phyloP scores from a whole-genome alignment of 2,113 vertebrate genomes.

The Labeo catla region DNA sequence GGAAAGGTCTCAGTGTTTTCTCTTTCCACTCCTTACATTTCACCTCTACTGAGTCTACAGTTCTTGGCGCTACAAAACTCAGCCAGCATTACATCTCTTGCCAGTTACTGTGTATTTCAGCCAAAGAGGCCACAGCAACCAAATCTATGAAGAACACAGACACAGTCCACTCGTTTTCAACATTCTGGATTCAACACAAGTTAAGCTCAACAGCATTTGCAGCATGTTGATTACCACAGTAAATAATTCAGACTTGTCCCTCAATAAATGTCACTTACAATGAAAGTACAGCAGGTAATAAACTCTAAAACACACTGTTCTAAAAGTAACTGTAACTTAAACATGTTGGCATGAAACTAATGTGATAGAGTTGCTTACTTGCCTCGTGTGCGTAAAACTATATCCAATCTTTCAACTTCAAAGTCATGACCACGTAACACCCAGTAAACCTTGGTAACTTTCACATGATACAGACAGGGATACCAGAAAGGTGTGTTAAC shows the following conservation, averaged over 20 bases:
- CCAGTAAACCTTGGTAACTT: neutral
- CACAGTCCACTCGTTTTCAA: neutral
- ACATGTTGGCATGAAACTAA: neutral
- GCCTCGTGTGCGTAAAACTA: constrained; percentile 1
- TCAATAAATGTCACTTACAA: neutral
- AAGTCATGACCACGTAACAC: neutral
- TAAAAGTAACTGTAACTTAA: neutral
- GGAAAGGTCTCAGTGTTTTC: neutral
- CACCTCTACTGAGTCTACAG: constrained; percentile 16
- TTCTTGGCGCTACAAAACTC: neutral
- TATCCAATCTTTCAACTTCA: neutral
- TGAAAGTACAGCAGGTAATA: neutral
- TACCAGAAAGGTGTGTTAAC: neutral
- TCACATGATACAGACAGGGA: neutral
- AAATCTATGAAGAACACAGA: constrained; percentile 18
- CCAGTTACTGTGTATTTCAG: constrained; percentile 18
- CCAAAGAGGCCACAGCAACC: constrained; percentile 23
- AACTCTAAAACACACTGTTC: neutral
- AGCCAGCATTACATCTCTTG: neutral
- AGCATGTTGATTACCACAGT: neutral
- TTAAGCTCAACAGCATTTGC: neutral
- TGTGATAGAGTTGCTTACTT: constrained; percentile 2
- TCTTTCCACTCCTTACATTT: neutral
- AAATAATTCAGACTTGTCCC: neutral
- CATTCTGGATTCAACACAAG: neutral